Evolutionary conservation across 2,113 vertebrate genomes (phyloP).

Genomic region (Barbus barbus): DNA sequence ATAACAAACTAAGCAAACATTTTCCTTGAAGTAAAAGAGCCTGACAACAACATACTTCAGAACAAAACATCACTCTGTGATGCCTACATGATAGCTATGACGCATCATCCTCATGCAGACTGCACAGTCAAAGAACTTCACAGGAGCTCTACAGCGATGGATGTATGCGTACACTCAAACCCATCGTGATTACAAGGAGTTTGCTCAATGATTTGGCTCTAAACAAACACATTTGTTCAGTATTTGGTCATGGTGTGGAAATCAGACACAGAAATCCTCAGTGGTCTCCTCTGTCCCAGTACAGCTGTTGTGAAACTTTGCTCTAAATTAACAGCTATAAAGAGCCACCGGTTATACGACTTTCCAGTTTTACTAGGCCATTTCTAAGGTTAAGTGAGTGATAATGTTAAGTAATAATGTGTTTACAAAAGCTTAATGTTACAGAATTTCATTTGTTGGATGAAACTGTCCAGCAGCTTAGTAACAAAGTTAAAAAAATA

Average conservation of each 20-base stretch:
- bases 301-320: constrained; percentile 35
- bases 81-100: background rate
- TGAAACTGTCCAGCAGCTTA: background rate
- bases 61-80: background rate
- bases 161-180: background rate
- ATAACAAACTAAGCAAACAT: background rate
- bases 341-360: background rate
- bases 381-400: constrained; percentile 17
- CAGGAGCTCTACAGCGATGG: background rate
- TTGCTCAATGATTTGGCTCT: constrained; percentile 38
- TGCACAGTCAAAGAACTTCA: background rate
- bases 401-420: too few species aligned
- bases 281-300: constrained; percentile 30
- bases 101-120: background rate
- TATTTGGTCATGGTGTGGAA: constrained; percentile 24
- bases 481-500: background rate
- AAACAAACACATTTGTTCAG: constrained; percentile 42
- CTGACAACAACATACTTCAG: background rate
- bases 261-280: background rate
- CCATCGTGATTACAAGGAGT: constrained; percentile 10
- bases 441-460: background rate
- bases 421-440: background rate
- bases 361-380: background rate
- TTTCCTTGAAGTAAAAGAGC: background rate
- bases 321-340: constrained; percentile 17